Base-by-base conservation (phyloP, 92 coral and sea anemone species). In the Porites divaricata region DNA sequence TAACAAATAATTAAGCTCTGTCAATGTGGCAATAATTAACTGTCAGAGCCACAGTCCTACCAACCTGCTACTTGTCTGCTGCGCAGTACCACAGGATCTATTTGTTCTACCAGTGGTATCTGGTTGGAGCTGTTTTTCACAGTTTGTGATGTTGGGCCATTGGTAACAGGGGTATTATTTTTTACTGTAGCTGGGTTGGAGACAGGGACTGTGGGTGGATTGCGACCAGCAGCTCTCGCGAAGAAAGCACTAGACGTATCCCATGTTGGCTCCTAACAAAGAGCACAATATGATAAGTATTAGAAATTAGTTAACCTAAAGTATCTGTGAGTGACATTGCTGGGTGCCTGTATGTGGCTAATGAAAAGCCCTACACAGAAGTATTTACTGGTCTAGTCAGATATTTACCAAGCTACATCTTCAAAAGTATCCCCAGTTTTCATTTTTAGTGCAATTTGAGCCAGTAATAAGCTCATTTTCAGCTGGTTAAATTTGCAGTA, bases 181-280 rank as follows among this genome's bases (percentile, higher is more conserved):
- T 90, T 77, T 58, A 87, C 84, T 9, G 76, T 72, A 52, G 87
- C 45, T 28, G 88, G 72, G 41, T 17, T 72, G 28, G 90, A 78
- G 21, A 81, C 25, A 28, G 81, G 72, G 73, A 72, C 56, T 2
- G 91, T 8, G 15, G 90, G 63, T 54, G 94, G 92, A 25, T 83
- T 88, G 48, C 96, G 94, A 16, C 98, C 98, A 41, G 99, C 98
- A 3, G 99, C 99, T 49, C 95, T 88, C 12, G 95, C 93, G 58
- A 96, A 94, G 91, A 96, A 96, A 45, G 99, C 99, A 87, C 99
- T 96, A 23, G 98, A 92, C 23, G 93, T 93, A 80, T 96, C 99
- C 99, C 99, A 96, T 67, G 87, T 91, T 24, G 98, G 98, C 75
- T 94, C 95, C 98, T 90, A 68, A 71, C 26, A 51, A 2, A 52